These are phyloP conservation scores for Fragum sueziense DNA, from an alignment of 2,888 invertebrate genomes.

Conservation along the genomic window DNA sequence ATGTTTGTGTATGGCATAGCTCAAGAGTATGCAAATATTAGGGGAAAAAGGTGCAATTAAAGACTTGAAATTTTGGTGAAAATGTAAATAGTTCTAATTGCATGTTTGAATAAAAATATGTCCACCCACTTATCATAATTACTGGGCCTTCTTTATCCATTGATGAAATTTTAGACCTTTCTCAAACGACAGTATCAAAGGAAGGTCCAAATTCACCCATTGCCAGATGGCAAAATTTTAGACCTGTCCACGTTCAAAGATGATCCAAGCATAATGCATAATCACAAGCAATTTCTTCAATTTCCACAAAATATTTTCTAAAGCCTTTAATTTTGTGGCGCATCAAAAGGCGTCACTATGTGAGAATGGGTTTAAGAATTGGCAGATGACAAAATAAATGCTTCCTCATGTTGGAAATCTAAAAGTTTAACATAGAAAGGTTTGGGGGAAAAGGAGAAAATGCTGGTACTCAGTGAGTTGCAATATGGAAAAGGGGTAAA, in stretches of 20 bases:
- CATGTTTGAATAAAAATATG: conserved; percentile 6
- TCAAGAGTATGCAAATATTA: not conserved
- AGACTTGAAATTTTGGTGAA: not conserved
- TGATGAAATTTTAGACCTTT: too few species aligned
- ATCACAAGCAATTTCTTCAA: not conserved
- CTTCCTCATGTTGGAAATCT: too few species aligned
- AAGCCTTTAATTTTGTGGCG: too few species aligned
- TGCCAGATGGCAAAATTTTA: not conserved
- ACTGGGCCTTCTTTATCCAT: not conserved
- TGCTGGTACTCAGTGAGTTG: not conserved
- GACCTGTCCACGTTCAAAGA: not conserved
- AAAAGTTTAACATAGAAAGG: too few species aligned
- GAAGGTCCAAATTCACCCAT: too few species aligned
- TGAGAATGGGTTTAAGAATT: too few species aligned
- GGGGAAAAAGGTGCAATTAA: not conserved
- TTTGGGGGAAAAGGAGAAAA: not conserved
- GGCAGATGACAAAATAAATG: too few species aligned
- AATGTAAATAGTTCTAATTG: conserved; percentile 16
- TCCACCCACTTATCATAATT: not conserved
- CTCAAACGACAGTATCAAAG: too few species aligned
- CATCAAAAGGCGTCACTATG: too few species aligned
- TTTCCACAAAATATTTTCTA: not conserved
- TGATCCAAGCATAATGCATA: too few species aligned
- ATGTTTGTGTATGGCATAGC: not conserved
- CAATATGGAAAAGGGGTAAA: too few species aligned